Conservation (phyloP, 2,113 vertebrate species). For the Neogale vison region DNA sequence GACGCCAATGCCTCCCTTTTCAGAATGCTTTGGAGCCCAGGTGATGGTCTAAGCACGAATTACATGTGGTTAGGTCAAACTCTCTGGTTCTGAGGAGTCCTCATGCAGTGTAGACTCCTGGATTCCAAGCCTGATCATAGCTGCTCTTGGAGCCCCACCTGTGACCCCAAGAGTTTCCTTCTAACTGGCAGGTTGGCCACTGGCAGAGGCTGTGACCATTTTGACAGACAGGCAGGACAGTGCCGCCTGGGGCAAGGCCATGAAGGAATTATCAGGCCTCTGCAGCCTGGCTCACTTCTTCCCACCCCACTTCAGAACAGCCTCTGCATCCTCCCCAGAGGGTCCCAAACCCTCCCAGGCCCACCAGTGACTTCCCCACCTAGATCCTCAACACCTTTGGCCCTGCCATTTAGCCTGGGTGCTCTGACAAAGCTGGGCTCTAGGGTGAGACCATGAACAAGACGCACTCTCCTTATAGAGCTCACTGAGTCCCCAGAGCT, state of each 20-base stretch:
- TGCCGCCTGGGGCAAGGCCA: neutral
- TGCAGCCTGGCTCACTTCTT: accelerated
- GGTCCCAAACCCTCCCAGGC: neutral
- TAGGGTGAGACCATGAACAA: neutral
- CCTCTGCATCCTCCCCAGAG: neutral
- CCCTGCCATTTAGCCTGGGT: neutral
- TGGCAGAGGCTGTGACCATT: neutral
- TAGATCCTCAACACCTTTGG: neutral
- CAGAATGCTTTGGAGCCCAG: neutral
- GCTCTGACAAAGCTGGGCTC: neutral
- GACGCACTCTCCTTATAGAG: neutral
- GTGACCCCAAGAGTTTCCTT: neutral
- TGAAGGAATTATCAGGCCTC: neutral
- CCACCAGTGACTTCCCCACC: neutral
- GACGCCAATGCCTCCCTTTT: accelerated
- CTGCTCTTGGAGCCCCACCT: neutral
- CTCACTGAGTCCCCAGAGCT: neutral
- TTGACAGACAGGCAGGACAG: neutral
- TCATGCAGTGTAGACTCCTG: neutral
- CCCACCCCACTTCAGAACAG: neutral
- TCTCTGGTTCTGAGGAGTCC: neutral
- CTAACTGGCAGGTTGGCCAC: neutral
- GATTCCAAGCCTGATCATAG: accelerated
- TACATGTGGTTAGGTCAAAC: neutral
- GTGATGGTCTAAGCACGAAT: neutral